Conservation (phyloP, 1,140 invertebrate species). For the Zaprionus africanus region DNA sequence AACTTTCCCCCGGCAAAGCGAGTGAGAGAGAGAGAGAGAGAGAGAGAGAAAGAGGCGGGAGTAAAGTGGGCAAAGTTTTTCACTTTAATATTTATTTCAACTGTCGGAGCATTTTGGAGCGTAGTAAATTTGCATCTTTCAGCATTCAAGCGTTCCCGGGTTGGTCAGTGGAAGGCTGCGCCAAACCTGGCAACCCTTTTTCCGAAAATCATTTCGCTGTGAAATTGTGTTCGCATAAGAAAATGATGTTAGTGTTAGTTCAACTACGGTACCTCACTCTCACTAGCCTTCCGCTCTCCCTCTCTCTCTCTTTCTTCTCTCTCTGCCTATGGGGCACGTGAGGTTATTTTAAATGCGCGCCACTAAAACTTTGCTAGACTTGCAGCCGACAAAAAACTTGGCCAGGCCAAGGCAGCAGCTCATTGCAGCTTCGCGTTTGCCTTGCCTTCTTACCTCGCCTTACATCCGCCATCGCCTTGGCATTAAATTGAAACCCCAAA, state of each 20-base stretch:
- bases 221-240: slow-evolving; percentile 73
- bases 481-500: slow-evolving; percentile 73
- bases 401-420: slow-evolving; percentile 29
- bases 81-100: slow-evolving; percentile 83
- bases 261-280: background rate
- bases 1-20: slow-evolving; percentile 10
- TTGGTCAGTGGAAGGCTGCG: slow-evolving; percentile 24
- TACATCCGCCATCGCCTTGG: slow-evolving; percentile 21
- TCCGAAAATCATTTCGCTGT: slow-evolving; percentile 75
- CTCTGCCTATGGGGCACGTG: slow-evolving; percentile 54
- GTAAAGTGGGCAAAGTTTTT: slow-evolving; percentile 52
- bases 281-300: background rate
- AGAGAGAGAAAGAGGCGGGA: slow-evolving; percentile 2
- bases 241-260: slow-evolving; percentile 9
- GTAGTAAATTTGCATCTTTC: slow-evolving; percentile 81
- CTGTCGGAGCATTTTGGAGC: slow-evolving; percentile 67
- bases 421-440: slow-evolving; percentile 21
- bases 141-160: slow-evolving; percentile 57
- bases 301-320: background rate
- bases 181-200: slow-evolving; percentile 43
- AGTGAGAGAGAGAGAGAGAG: background rate
- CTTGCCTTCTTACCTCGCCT: slow-evolving; percentile 14
- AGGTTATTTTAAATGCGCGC: slow-evolving; percentile 72
- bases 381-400: slow-evolving; percentile 9
- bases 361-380: slow-evolving; percentile 60